These are phyloP conservation scores for Eristalinus aeneus DNA, from an alignment of 2,888 invertebrate genomes.

Conservation along the genomic window DNA sequence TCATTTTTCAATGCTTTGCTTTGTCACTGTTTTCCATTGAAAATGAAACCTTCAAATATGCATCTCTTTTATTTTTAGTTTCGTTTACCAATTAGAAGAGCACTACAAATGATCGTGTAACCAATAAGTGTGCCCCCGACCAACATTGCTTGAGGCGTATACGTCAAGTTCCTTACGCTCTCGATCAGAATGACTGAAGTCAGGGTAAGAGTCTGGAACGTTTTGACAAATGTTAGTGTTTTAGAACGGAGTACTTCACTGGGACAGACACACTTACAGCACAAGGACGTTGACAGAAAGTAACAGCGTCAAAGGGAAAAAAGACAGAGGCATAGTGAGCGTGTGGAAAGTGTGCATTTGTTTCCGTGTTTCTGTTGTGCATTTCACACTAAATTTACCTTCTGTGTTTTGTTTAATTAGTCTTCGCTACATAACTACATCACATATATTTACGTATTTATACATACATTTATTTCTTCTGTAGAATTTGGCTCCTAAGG, in stretches of 20 bases:
- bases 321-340: too few relatives aligned
- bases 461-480: too few relatives aligned
- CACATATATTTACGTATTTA: too few relatives aligned
- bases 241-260: neutral
- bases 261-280: slow-evolving; percentile 49
- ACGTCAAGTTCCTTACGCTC: slow-evolving; percentile 74
- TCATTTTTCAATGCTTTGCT: neutral
- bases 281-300: slow-evolving; percentile 17
- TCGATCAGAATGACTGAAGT: slow-evolving; percentile 75
- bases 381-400: too few relatives aligned
- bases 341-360: neutral
- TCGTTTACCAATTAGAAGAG: slow-evolving; percentile 75
- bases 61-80: neutral
- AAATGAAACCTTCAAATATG: neutral
- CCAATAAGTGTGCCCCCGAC: slow-evolving; percentile 76
- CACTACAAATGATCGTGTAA: slow-evolving; percentile 75
- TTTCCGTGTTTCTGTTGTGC: neutral
- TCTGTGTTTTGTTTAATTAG: too few relatives aligned
- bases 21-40: too few relatives aligned
- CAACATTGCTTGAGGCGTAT: slow-evolving; percentile 76
- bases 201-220: slow-evolving; percentile 73
- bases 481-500: too few relatives aligned
- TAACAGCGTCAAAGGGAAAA: neutral
- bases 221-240: neutral
- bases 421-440: too few relatives aligned